Percentiles rank a stretch among this genome's conserved stretches.
Evolutionary conservation across 2,113 vertebrate genomes (phyloP).

Genomic region (Apeltes quadracus): DNA sequence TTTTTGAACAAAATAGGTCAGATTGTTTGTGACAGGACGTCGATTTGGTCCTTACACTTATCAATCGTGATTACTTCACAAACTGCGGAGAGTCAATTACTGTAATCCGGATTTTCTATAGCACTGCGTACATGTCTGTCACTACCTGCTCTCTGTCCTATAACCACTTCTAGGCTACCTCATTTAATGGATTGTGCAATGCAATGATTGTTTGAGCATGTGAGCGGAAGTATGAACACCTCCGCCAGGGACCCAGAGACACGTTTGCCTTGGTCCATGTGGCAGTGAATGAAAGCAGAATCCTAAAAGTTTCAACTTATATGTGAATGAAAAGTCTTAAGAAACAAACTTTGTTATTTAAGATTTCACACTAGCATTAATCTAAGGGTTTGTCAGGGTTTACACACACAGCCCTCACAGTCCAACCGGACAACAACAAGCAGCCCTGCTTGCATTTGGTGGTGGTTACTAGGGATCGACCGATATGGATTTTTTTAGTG

Average conservation of each 20-base stretch:
- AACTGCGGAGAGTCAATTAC: constrained; percentile 2
- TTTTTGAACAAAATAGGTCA: neutral
- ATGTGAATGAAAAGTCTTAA: neutral
- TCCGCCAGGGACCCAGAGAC: constrained; percentile 15
- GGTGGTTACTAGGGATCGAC: neutral
- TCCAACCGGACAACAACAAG: neutral
- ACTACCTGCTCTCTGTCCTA: neutral
- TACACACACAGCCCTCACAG: neutral
- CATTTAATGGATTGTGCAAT: neutral
- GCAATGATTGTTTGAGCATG: neutral
- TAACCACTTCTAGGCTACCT: neutral
- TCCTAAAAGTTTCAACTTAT: neutral
- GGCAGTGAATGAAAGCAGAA: constrained; percentile 17
- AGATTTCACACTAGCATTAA: neutral
- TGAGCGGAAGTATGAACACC: neutral
- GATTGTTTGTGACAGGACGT: neutral
- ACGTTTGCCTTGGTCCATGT: neutral
- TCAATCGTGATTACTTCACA: neutral
- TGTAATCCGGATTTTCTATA: neutral
- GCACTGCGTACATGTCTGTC: neutral
- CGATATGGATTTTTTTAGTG: no score
- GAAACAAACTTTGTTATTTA: neutral
- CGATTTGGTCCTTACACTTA: neutral
- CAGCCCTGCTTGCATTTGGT: neutral
- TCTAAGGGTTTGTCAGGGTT: neutral